Evolutionary conservation across 2,797 vertebrate genomes (phyloP).

Genomic region (Hemibagrus guttatus): DNA sequence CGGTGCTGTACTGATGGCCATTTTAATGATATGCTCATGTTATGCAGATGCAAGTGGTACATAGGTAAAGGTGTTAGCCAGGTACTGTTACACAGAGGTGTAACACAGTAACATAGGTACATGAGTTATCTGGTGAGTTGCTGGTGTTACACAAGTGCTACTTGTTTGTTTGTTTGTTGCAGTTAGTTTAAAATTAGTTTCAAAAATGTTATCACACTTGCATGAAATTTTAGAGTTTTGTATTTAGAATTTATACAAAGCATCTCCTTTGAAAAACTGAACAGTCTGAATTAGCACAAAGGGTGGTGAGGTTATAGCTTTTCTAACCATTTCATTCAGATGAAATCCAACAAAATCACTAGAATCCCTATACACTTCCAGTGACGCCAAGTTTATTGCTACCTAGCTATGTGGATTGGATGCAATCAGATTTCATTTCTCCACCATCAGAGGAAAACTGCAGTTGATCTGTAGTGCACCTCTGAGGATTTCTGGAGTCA

Average conservation of each 20-base stretch:
- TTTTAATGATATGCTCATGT: neutral
- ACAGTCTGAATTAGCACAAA: neutral
- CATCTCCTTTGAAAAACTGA: neutral
- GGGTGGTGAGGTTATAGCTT: neutral
- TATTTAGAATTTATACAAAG: neutral
- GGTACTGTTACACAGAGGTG: too few species aligned
- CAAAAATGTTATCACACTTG: neutral
- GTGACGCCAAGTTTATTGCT: neutral
- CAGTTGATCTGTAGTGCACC: neutral
- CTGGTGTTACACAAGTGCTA: neutral
- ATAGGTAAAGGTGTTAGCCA: neutral
- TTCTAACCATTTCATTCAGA: neutral
- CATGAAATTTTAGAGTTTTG: too few species aligned
- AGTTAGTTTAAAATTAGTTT: neutral
- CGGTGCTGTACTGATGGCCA: neutral
- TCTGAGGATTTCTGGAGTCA: slow-evolving; percentile 8
- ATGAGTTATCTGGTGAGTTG: neutral
- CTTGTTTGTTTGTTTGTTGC: neutral
- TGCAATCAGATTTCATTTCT: slow-evolving; percentile 18
- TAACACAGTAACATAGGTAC: too few species aligned
- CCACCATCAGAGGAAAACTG: neutral
- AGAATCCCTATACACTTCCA: neutral
- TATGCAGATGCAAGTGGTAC: neutral
- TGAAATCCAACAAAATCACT: neutral
- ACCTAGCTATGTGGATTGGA: neutral